phyloP scores from a whole-genome alignment of 2,888 invertebrate genomes.

The Leucoma salicis region DNA sequence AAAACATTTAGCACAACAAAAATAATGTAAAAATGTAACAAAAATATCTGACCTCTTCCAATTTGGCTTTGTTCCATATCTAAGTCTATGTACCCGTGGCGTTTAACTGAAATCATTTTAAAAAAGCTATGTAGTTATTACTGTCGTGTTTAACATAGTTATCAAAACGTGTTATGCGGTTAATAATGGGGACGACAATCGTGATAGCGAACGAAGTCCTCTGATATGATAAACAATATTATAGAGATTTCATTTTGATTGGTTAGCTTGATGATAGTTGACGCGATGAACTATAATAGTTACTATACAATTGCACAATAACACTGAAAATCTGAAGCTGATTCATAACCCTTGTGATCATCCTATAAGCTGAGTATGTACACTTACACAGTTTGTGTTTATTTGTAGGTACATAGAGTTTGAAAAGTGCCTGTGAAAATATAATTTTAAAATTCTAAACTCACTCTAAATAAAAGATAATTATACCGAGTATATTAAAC shows the following conservation, averaged over 20 bases:
- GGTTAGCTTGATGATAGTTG: no score
- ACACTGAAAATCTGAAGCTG: no score
- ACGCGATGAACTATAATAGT: no score
- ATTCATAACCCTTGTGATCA: no score
- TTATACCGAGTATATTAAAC: no score
- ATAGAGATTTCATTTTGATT: not conserved
- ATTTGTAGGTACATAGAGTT: no score
- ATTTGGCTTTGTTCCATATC: constrained; percentile 46
- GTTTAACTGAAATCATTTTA: constrained; percentile 43
- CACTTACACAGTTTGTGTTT: no score
- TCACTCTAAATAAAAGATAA: not conserved
- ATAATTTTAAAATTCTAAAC: not conserved
- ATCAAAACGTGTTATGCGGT: not conserved
- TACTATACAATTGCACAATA: no score
- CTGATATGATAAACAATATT: not conserved
- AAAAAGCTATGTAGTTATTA: not conserved
- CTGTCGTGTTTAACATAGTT: not conserved
- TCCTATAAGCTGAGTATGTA: no score
- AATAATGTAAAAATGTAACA: constrained; percentile 5
- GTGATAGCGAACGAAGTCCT: not conserved
- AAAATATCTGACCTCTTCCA: constrained; percentile 34
- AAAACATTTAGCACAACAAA: constrained; percentile 1
- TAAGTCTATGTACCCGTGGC: constrained; percentile 40
- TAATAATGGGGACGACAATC: not conserved
- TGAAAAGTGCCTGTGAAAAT: no score